Base-by-base conservation (phyloP, 2,888 invertebrate genomes). In the Eupithecia pulchellata region DNA sequence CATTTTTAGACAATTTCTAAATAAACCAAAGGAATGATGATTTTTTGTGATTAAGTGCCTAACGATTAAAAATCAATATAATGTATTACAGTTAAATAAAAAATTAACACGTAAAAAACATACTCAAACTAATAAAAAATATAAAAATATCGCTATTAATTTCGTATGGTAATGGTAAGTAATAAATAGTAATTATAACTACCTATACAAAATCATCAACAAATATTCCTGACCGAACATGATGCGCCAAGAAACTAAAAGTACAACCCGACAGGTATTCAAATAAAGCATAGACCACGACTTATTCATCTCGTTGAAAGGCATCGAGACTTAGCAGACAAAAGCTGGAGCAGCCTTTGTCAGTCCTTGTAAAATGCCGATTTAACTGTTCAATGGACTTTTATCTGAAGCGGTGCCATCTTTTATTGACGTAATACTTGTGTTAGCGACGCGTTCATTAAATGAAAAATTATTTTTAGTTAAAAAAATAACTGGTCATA, bases 321-420 rank as follows among this genome's bases (percentile, higher is more conserved):
- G 73, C 72, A 61, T 63, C 62, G 66, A 58, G 62, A 52, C 52
- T 47, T 47, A 78, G 75, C 84, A 81, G 82, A 89, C 88, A 89
- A 90, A 85, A 81, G 81, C 77, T 84, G 83, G 86, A 86, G 88
- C 87, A 84, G 74, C 84, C 79, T 89, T 91, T 91, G 89, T 90
- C 78, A 75, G 78, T 77, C 72, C 25, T 52, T 83, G 79, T 85
- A 85, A 34, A 88, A 87, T 86, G 85, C 86, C 84, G 83, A 87
- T 87, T 89, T 86, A 52, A 85, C 84, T 81, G 84, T 86, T 86
- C 85, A 68, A 72, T 77, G 79, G 84, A 86, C 84, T 85, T 81
- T 84, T 84, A 86, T 86, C 29, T 57, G 57, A 52, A 25, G 20
- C 4, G 25, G 25, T 52, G 11, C 52, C 13, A 9, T 20, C 20